Evolutionary conservation across 1,140 invertebrate genomes (phyloP).

Genomic region (Drosophila nigrodunni): DNA sequence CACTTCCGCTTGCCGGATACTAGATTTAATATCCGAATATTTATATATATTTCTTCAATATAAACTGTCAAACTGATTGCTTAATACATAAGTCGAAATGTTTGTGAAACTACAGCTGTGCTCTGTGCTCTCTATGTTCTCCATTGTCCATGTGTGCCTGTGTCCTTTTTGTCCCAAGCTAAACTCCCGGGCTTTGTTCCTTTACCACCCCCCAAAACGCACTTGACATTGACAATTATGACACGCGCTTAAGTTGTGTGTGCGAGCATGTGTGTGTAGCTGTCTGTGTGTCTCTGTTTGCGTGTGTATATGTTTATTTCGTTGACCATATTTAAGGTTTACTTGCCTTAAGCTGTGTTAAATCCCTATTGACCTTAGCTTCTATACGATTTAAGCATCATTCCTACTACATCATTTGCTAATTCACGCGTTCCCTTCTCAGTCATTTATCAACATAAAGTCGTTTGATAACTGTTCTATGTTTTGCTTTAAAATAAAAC

Average conservation of each 20-base stretch:
- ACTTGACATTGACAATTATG: conserved; percentile 76
- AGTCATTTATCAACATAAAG: not conserved
- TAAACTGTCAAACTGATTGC: not conserved
- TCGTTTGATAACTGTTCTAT: not conserved
- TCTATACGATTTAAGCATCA: conserved; percentile 35
- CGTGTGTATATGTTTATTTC: conserved; percentile 12
- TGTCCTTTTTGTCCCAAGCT: not conserved
- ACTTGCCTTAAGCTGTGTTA: conserved; percentile 17
- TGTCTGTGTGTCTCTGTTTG: not conserved
- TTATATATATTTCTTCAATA: not conserved
- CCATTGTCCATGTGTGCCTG: conserved; percentile 1
- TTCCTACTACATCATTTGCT: not conserved
- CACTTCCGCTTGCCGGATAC: conserved; percentile 58
- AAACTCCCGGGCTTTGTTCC: conserved; percentile 7
- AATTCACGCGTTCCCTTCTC: not conserved
- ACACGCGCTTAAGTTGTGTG: conserved; percentile 59
- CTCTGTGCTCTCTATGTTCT: conserved; percentile 13
- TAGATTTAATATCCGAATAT: conserved; percentile 43
- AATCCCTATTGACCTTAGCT: conserved; percentile 30
- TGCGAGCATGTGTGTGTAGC: conserved; percentile 4
- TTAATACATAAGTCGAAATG: conserved; percentile 4
- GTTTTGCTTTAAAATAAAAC: not conserved
- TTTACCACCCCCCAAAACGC: conserved; percentile 12
- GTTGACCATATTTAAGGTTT: conserved; percentile 35
- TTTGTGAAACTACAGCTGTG: conserved; percentile 21